These are phyloP conservation scores for Gopherus flavomarginatus DNA, from an alignment of 2,113 vertebrate genomes.

Conservation along the genomic window DNA sequence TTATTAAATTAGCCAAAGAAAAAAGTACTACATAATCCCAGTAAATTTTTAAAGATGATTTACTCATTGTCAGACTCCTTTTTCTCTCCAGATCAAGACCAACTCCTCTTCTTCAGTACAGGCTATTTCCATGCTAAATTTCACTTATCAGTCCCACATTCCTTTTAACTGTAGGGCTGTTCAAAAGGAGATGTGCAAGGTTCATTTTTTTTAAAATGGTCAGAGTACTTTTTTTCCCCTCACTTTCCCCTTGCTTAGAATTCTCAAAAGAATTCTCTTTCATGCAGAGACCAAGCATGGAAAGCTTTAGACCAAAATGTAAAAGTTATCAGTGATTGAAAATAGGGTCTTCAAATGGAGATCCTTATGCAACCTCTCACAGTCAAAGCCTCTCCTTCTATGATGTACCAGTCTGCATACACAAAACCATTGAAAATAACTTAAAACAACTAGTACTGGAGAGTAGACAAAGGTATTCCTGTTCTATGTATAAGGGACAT, in stretches of 20 bases:
- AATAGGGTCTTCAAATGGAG: constrained; percentile 29
- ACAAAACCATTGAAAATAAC: constrained; percentile 26
- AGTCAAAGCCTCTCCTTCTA: neutral
- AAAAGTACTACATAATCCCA: neutral
- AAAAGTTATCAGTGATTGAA: neutral
- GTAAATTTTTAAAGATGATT: neutral
- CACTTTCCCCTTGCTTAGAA: neutral
- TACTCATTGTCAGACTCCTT: neutral
- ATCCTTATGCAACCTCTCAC: neutral
- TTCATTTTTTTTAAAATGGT: neutral
- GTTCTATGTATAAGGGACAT: neutral
- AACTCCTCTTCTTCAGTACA: neutral
- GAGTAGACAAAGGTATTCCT: neutral
- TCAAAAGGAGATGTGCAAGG: neutral
- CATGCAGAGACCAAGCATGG: neutral
- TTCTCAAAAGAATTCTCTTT: constrained; percentile 2
- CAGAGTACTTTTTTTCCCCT: neutral
- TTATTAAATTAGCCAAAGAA: neutral
- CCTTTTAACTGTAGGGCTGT: neutral
- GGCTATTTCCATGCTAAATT: neutral
- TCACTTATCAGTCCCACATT: neutral
- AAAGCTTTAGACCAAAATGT: neutral
- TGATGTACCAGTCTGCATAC: neutral
- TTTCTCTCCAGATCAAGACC: neutral
- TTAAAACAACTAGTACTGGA: constrained; percentile 34